A percentile compares a stretch with the other conserved stretches of the same genome.
These are phyloP conservation scores for Tympanoctomys barrerae DNA, from an alignment of 2,797 vertebrate species.

Conservation along the genomic window DNA sequence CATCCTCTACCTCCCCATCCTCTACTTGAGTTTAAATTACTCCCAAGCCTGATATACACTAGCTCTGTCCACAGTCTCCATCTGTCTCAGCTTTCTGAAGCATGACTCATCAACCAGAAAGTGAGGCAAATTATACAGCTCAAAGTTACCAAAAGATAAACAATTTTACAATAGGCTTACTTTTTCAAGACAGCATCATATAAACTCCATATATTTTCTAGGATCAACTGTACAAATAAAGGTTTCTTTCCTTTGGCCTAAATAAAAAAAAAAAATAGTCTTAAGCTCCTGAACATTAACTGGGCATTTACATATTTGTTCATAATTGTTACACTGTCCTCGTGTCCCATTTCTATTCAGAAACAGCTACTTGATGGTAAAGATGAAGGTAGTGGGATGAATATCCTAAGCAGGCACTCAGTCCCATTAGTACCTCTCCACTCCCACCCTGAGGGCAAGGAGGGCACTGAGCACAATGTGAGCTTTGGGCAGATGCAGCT, in stretches of 20 bases:
- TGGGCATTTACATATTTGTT: not conserved
- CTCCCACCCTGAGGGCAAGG: not conserved
- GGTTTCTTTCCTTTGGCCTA: constrained; percentile 97
- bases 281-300: constrained; percentile 7
- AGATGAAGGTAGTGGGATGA: not conserved
- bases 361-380: constrained; percentile 3
- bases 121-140: not conserved
- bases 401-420: not conserved
- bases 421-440: not conserved
- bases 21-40: not conserved
- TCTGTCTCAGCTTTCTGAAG: not conserved
- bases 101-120: not conserved
- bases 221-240: constrained; percentile 96
- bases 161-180: constrained; percentile 86
- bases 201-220: constrained; percentile 98
- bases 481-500: too few relatives aligned
- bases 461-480: not conserved
- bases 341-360: not conserved
- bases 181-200: constrained; percentile 96
- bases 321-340: not conserved
- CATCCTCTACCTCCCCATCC: too few relatives aligned
- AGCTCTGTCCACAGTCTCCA: not conserved
- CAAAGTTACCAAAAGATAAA: not conserved
- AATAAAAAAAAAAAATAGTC: not conserved
- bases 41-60: not conserved